phyloP scores from a whole-genome alignment of 2,113 vertebrate genomes.

The Ceratotherium simum region DNA sequence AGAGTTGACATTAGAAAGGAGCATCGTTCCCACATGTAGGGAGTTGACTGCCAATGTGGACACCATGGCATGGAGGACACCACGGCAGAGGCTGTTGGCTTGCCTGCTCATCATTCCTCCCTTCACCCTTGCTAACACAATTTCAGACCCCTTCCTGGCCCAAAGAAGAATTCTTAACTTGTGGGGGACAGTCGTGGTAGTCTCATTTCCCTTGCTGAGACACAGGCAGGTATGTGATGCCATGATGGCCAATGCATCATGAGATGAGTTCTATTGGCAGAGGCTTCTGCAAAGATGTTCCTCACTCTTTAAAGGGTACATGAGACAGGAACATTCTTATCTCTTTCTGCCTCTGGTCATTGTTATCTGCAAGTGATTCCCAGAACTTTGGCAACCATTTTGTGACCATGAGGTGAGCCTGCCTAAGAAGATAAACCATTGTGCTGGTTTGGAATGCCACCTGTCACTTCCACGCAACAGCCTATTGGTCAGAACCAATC shows the following conservation, averaged over 20 bases:
- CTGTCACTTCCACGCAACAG: neutral
- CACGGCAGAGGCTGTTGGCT: neutral
- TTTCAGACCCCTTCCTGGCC: neutral
- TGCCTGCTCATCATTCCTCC: neutral
- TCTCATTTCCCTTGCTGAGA: neutral
- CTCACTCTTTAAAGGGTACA: neutral
- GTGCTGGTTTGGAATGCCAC: neutral
- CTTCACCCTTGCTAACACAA: neutral
- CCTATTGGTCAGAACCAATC: neutral
- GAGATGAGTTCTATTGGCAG: neutral
- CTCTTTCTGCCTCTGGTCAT: neutral
- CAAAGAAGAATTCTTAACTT: neutral
- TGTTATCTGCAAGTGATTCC: neutral
- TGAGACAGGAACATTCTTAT: neutral
- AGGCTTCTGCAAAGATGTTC: neutral
- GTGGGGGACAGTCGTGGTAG: neutral
- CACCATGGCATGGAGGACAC: accelerated
- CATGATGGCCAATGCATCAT: neutral
- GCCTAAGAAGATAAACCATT: neutral
- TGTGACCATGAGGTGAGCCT: neutral
- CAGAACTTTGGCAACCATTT: neutral
- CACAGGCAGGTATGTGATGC: neutral
- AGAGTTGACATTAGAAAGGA: neutral
- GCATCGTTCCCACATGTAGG: accelerated
- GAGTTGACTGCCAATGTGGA: too few relatives aligned